Percentiles rank a stretch among this genome's conserved stretches.
phyloP scores from a whole-genome alignment of 2,888 invertebrate genomes.

The Bombylius discolor region DNA sequence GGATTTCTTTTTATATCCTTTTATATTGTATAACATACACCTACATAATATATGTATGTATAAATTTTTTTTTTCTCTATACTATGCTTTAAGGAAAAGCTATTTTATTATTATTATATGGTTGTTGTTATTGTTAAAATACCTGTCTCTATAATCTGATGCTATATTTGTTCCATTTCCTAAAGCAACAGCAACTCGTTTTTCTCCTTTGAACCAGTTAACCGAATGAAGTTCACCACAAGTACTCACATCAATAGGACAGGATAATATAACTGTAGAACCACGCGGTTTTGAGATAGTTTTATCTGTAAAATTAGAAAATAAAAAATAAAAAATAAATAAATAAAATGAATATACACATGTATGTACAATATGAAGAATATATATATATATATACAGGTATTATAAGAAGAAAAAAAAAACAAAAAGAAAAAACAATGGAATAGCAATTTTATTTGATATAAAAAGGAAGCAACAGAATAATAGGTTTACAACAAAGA shows the following conservation, averaged over 20 bases:
- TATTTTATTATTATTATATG: no score
- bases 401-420: no score
- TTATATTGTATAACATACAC: no score
- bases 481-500: no score
- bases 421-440: no score
- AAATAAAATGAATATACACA: not conserved
- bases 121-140: constrained; percentile 7
- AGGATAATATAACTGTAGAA: constrained; percentile 47
- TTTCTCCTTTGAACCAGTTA: constrained; percentile 60
- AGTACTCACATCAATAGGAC: constrained; percentile 50
- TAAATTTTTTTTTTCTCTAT: no score
- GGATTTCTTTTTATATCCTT: no score
- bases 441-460: no score
- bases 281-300: constrained; percentile 32
- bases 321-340: constrained; percentile 1
- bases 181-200: constrained; percentile 36
- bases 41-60: no score
- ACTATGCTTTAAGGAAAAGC: not conserved
- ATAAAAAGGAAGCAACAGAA: no score
- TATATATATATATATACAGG: no score
- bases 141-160: constrained; percentile 32
- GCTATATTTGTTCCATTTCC: constrained; percentile 33
- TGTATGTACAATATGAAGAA: no score
- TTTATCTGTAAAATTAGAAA: constrained; percentile 25
- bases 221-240: constrained; percentile 65